phyloP scores from a whole-genome alignment of 2,797 vertebrate species.

The Lutra lutra region DNA sequence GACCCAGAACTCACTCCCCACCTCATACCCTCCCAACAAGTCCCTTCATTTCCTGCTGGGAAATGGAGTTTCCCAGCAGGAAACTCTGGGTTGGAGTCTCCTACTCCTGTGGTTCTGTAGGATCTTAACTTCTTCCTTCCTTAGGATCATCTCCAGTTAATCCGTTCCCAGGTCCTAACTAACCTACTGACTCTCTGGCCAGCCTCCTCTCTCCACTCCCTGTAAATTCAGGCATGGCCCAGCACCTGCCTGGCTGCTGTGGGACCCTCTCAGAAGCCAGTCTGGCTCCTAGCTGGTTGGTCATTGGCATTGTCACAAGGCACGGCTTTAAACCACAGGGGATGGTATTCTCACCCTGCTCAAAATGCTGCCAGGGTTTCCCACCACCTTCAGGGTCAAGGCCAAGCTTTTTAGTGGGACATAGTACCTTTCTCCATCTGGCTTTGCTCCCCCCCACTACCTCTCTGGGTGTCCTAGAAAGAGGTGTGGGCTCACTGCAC shows the following conservation, averaged over 20 bases:
- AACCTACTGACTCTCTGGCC: not conserved
- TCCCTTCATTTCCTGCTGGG: not conserved
- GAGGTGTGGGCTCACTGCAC: not conserved
- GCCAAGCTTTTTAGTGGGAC: not conserved
- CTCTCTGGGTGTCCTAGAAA: not conserved
- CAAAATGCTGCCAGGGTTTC: not conserved
- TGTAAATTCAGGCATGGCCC: rapidly evolving
- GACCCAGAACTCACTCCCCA: not conserved
- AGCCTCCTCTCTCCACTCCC: no score
- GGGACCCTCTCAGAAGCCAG: not conserved
- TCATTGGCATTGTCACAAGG: not conserved
- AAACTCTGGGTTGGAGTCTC: no score
- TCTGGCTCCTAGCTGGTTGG: not conserved
- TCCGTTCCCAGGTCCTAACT: not conserved
- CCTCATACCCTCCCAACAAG: no score
- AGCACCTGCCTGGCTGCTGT: not conserved
- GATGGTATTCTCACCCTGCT: not conserved
- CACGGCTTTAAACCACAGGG: no score
- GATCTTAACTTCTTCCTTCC: not conserved
- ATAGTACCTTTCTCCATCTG: not conserved
- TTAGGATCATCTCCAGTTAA: not conserved
- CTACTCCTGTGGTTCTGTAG: not conserved
- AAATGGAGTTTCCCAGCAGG: no score
- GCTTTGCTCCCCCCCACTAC: no score
- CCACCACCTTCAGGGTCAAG: not conserved